Percentiles rank a stretch among this genome's conserved stretches.
These are phyloP conservation scores for Aix galericulata DNA, from an alignment of 2,113 vertebrate genomes.

Conservation along the genomic window DNA sequence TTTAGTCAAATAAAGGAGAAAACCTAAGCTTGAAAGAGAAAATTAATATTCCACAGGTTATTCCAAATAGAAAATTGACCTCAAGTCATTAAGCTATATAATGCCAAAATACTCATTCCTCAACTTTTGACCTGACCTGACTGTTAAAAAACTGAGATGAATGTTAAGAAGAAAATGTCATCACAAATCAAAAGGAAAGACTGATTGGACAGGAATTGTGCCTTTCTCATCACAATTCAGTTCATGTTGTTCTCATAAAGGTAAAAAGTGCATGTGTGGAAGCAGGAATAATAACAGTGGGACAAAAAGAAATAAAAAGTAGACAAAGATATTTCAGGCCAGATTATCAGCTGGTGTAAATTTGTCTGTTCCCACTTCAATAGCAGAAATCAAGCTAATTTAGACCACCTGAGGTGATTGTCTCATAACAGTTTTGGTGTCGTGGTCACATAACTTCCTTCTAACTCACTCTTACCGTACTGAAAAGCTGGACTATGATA, in stretches of 20 bases:
- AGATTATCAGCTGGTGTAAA: background rate
- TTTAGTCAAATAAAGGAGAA: conserved; percentile 14
- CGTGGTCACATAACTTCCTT: background rate
- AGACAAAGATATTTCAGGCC: background rate
- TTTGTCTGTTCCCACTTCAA: background rate
- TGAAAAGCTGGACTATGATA: background rate
- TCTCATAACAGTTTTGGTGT: background rate
- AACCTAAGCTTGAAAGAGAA: background rate
- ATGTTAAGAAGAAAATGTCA: conserved; percentile 5
- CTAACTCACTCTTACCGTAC: background rate
- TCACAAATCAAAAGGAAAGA: background rate
- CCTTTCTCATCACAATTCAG: background rate
- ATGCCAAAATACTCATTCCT: background rate
- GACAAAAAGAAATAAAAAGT: conserved; percentile 2
- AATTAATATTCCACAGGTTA: conserved; percentile 17
- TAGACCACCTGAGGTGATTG: background rate
- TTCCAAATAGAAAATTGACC: conserved; percentile 23
- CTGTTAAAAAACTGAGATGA: background rate
- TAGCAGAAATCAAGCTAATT: background rate
- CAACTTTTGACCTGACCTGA: conserved; percentile 33
- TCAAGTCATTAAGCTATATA: background rate
- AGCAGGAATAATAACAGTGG: background rate
- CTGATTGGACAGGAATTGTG: background rate
- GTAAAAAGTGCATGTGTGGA: background rate
- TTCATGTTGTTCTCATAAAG: conserved; percentile 2